Evolutionary conservation across 2,888 invertebrate genomes (phyloP), one percentile per base, ranked within the genome.

Genomic region (Drosophila prostipennis): DNA sequence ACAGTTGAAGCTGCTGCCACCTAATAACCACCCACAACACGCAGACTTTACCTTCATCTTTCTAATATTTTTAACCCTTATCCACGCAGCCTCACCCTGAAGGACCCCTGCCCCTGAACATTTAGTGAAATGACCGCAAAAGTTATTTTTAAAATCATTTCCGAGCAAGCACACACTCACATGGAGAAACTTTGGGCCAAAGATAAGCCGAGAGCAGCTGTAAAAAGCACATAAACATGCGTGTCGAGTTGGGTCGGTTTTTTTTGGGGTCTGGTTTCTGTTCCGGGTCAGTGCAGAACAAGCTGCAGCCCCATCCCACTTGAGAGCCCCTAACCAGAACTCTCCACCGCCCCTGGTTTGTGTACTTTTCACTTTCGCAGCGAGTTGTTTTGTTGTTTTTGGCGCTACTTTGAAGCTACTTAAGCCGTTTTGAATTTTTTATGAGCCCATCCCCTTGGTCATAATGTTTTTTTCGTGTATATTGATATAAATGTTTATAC

Each of bases 401-500:
- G 68, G 11, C 53, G 71, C 73, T 76, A 80, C 84, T 86, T 86
- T 80, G 63, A 74, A 68, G 80, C 81, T 84, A 84, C 87, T 87
- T 87, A 80, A 76, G 72, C 67, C 80, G 78, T 80, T 85, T 77
- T 87, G 83, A 88, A 89, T 89, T 78, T 88, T 89, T 87, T 82
- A 87, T 89, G 85, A 81, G 71, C 77, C 46, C 72, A 58, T 69
- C 60, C 67, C 55, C 65, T 59, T 64, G 75, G 69, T 70, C 82
- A 77, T 80, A 78, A 86, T 81, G 81, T 65, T 73, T 63, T 63
- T 60, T 59, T 64, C 68, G 59, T 63, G 78, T 69, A 71, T 80
- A 87, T 87, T 86, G 87, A 84, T 79, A 87, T 87, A 84, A 84
- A 87, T 86, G 82, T 63, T 70, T 70, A 54, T 69, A 45, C 53